Evolutionary conservation across 2,888 invertebrate species (phyloP).

Genomic region (Tuberolachnus salignus): DNA sequence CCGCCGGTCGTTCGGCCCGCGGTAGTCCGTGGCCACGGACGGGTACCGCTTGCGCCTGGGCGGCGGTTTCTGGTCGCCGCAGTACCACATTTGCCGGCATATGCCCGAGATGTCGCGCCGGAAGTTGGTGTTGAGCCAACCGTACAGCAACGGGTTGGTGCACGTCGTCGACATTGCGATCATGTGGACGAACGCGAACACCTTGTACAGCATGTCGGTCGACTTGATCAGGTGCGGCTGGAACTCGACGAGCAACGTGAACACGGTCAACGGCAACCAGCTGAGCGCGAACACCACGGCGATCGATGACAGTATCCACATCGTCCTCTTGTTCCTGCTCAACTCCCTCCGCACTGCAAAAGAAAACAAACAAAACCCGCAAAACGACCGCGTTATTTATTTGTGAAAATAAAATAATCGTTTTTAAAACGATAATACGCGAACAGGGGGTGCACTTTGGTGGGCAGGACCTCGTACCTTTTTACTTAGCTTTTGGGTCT

Average conservation of each 20-base stretch:
- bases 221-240: slow-evolving; percentile 58
- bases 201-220: slow-evolving; percentile 61
- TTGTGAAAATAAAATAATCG: too few species aligned
- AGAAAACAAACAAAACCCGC: background rate
- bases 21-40: slow-evolving; percentile 47
- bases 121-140: slow-evolving; percentile 69
- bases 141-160: slow-evolving; percentile 69
- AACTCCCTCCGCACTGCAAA: slow-evolving; percentile 60
- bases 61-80: slow-evolving; percentile 49
- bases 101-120: slow-evolving; percentile 62
- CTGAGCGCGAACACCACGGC: slow-evolving; percentile 67
- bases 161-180: slow-evolving; percentile 68
- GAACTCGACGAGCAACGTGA: slow-evolving; percentile 64
- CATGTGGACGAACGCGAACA: slow-evolving; percentile 66
- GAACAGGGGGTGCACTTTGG: too few species aligned
- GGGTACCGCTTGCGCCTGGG: slow-evolving; percentile 56
- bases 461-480: too few species aligned
- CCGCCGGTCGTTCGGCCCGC: slow-evolving; percentile 53
- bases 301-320: slow-evolving; percentile 65
- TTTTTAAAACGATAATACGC: too few species aligned
- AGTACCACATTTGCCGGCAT: slow-evolving; percentile 55
- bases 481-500: too few species aligned
- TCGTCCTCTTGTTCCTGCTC: slow-evolving; percentile 62
- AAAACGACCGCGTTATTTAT: too few species aligned
- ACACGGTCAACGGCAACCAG: slow-evolving; percentile 68